Conservation (phyloP, 2,113 vertebrate genomes). For the Mixornis gularis region DNA sequence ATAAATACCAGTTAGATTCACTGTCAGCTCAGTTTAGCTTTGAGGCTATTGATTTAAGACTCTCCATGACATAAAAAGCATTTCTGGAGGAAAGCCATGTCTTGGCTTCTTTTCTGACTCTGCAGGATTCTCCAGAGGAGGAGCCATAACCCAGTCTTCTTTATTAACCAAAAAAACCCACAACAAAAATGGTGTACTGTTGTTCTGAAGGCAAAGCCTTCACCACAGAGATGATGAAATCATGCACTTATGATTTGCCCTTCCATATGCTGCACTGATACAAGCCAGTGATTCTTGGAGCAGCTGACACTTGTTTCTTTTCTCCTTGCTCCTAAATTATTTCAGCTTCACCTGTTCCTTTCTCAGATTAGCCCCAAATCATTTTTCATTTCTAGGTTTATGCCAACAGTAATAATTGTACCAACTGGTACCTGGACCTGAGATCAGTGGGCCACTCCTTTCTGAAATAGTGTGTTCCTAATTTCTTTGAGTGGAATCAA, state of each 20-base stretch:
- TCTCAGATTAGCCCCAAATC: constrained; percentile 54
- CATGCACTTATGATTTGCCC: neutral
- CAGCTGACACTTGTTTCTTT: constrained; percentile 50
- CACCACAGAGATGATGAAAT: constrained; percentile 23
- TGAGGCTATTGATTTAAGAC: neutral
- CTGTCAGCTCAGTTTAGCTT: neutral
- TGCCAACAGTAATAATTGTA: constrained; percentile 34
- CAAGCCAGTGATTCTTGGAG: constrained; percentile 3
- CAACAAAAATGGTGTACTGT: constrained; percentile 23
- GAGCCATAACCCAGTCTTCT: neutral
- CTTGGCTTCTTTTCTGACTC: neutral
- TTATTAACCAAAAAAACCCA: neutral
- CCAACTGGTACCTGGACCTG: constrained; percentile 7
- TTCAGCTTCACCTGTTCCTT: constrained; percentile 61
- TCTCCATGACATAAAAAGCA: neutral
- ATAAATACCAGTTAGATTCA: neutral
- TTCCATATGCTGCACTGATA: constrained; percentile 19
- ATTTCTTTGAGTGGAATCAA: neutral
- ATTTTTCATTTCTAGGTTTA: constrained; percentile 31
- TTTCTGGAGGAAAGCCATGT: neutral
- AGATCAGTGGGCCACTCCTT: neutral
- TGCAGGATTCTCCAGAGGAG: neutral
- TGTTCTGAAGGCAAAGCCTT: constrained; percentile 24
- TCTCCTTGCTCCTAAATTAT: constrained; percentile 52
- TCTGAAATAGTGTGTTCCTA: neutral